Base-by-base conservation (phyloP, 2,888 invertebrate genomes). In the Nematopogon swammerdamellus region DNA sequence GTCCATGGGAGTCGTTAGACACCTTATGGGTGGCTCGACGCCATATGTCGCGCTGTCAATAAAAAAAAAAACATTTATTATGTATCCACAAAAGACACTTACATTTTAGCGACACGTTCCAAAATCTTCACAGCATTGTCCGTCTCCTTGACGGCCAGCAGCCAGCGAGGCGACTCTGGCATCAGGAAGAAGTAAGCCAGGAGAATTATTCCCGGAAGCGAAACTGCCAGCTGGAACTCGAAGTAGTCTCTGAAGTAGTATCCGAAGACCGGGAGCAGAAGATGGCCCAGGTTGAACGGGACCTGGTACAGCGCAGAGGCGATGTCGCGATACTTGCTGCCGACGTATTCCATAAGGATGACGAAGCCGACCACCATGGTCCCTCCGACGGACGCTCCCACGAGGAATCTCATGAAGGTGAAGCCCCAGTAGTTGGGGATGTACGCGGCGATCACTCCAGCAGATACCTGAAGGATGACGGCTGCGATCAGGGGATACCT, bases 151-250 rank as follows among this genome's bases (percentile, higher is more conserved):
- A 85, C 82, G 14, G 88, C 86, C 52, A 91, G 75, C 19, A 92
- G 74, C 91, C 91, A 92, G 54, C 92, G 81, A 1, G 92, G 90
- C 2, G 91, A 89, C 68, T 92, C 92, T 0, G 91, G 89, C 16
- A 91, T 64, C 25, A 89, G 61, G 75, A 85, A 84, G 59, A 86
- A 84, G 58, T 87, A 89, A 1, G 80, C 68, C 16, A 88, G 68
- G 50, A 89, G 69, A 20, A 88, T 57, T 29, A 80, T 60, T 1
- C 80, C 72, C 0, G 84, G 84, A 25, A 85, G 59, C 0, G 88
- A 86, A 53, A 88, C 81, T 0, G 82, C 81, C n/a, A 89, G 68
- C 67, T 89, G 87, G 47, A 86, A 84, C 56, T 79, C 68, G 5
- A 81, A 74, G 83, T 84, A 90, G 52, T 86, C 81, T 50, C 88